These are phyloP conservation scores for Eulemur macaco DNA, from an alignment of 2,113 vertebrate species.

Conservation along the genomic window DNA sequence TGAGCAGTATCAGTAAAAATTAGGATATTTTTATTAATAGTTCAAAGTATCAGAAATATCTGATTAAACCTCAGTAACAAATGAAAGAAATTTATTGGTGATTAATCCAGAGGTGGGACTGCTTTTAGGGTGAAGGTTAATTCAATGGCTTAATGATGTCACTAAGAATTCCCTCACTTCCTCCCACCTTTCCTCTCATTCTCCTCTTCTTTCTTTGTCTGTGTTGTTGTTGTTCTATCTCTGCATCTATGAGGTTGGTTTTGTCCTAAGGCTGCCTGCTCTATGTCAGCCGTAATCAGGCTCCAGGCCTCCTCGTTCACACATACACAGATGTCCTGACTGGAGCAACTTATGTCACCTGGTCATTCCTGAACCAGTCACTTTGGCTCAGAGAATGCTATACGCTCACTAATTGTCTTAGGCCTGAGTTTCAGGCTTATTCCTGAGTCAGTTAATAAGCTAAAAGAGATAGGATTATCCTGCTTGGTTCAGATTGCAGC, in stretches of 20 bases:
- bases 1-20: neutral
- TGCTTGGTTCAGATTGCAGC: neutral
- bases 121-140: neutral
- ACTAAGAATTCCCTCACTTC: neutral
- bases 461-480: neutral
- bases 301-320: neutral
- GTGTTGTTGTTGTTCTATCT: neutral
- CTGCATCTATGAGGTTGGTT: neutral
- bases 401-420: neutral
- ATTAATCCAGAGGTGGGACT: neutral
- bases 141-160: neutral
- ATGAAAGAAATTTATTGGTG: neutral
- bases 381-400: neutral
- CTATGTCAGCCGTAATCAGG: neutral
- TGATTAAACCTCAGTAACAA: neutral
- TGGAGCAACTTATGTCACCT: neutral
- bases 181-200: neutral
- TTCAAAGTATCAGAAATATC: neutral
- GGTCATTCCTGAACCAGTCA: neutral
- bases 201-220: neutral
- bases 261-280: neutral
- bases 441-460: neutral
- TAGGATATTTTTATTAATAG: neutral
- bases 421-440: neutral
- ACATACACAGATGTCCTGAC: neutral